These are phyloP conservation scores for Aramus guarauna DNA, from an alignment of 2,113 vertebrate genomes.

Conservation along the genomic window DNA sequence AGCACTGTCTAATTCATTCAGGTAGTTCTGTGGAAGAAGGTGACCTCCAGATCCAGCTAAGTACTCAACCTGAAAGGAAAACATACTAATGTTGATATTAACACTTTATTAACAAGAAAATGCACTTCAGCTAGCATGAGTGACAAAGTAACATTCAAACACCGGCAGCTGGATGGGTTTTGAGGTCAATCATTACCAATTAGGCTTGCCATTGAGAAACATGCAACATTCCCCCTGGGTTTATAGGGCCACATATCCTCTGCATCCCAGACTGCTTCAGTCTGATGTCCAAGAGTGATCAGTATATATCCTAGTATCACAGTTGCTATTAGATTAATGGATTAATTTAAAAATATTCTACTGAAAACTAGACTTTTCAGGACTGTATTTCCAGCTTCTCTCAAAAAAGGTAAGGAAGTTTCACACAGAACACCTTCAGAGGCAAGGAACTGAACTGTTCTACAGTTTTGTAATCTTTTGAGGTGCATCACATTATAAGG, in stretches of 20 bases:
- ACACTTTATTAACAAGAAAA: not conserved
- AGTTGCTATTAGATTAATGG: not conserved
- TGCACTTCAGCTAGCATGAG: not conserved
- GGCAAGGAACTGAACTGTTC: not conserved
- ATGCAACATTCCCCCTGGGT: no score
- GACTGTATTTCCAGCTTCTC: not conserved
- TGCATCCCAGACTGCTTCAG: not conserved
- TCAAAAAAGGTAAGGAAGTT: not conserved
- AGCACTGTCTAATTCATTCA: conserved; percentile 89
- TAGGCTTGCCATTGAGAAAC: not conserved
- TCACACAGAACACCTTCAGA: not conserved
- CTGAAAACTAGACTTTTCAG: not conserved
- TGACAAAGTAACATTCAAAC: not conserved
- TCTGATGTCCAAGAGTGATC: not conserved
- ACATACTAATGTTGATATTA: not conserved
- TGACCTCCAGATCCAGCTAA: conserved; percentile 86
- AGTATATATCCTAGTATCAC: not conserved
- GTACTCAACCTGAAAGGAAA: conserved; percentile 86
- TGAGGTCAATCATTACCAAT: not conserved
- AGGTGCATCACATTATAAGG: not conserved
- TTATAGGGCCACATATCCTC: not conserved
- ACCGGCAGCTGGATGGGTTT: not conserved
- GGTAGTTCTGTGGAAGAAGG: conserved; percentile 88
- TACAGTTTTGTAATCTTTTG: not conserved
- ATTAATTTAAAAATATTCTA: not conserved